These are phyloP conservation scores for Archaeoteleia sp. DNA, from an alignment of 2,888 invertebrate species.

Conservation along the genomic window DNA sequence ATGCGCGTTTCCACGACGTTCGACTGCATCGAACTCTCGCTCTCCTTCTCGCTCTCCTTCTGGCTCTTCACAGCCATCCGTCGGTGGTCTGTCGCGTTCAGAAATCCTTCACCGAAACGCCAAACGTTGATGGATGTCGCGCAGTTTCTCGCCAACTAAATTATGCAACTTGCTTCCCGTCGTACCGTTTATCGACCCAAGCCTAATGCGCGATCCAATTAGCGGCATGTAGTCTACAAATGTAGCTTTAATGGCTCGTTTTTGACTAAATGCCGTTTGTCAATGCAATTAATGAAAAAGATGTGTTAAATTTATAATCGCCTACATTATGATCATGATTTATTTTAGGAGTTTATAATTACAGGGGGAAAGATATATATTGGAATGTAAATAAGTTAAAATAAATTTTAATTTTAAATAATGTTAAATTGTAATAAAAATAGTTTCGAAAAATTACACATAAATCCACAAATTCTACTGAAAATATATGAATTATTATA, in stretches of 20 bases:
- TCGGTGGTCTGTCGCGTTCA: constrained; percentile 61
- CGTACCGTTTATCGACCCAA: constrained; percentile 16
- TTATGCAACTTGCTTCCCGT: constrained; percentile 29
- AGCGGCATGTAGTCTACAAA: constrained; percentile 22
- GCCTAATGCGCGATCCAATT: constrained; percentile 39
- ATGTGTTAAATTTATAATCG: no score
- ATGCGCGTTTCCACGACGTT: constrained; percentile 36
- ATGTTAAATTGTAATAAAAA: no score
- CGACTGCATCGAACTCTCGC: constrained; percentile 37
- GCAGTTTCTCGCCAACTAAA: constrained; percentile 11
- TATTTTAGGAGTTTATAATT: no score
- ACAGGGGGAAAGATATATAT: no score
- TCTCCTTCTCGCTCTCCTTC: constrained; percentile 32
- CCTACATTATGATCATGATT: no score
- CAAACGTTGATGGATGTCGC: constrained; percentile 62
- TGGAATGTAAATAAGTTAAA: no score
- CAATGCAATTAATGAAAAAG: no score
- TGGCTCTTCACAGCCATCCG: constrained; percentile 43
- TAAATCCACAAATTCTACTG: no score
- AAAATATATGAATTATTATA: no score
- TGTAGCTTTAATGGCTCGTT: constrained; percentile 21
- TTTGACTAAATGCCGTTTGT: constrained; percentile 32
- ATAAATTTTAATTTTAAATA: no score
- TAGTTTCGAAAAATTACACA: no score
- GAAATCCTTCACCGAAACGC: constrained; percentile 56